Conservation (phyloP, 2,888 invertebrate genomes). For the Lissonota sp. region DNA sequence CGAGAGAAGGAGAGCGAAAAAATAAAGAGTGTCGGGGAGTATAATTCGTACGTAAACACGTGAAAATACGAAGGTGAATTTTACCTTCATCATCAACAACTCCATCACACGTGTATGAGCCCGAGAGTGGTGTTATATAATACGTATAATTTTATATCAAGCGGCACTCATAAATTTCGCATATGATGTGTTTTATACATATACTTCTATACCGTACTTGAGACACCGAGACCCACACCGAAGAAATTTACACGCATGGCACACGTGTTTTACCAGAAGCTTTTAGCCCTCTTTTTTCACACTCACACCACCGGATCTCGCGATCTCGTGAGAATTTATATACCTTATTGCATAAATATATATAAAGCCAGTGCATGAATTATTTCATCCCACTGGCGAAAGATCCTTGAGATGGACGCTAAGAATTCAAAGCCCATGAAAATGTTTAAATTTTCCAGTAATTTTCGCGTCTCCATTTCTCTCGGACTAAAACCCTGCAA, state of each 20-base stretch:
- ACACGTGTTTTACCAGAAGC: slow-evolving; percentile 30
- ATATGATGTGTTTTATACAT: slow-evolving; percentile 24
- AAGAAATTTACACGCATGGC: slow-evolving; percentile 39
- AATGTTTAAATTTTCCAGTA: no score
- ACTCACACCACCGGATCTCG: no score
- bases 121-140: neutral
- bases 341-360: no score
- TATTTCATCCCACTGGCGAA: no score
- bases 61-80: slow-evolving; percentile 8
- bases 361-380: no score
- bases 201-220: slow-evolving; percentile 23
- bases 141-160: slow-evolving; percentile 24
- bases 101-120: neutral
- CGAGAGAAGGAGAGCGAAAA: neutral
- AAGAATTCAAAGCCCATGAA: no score
- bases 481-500: no score
- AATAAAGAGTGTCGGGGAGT: neutral
- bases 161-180: slow-evolving; percentile 42
- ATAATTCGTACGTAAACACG: slow-evolving; percentile 19
- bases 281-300: neutral
- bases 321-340: no score
- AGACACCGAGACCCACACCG: slow-evolving; percentile 28
- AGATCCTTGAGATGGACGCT: no score
- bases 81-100: slow-evolving; percentile 26
- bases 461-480: no score